phyloP scores from a whole-genome alignment of 2,113 vertebrate species.

The Caracal caracal region DNA sequence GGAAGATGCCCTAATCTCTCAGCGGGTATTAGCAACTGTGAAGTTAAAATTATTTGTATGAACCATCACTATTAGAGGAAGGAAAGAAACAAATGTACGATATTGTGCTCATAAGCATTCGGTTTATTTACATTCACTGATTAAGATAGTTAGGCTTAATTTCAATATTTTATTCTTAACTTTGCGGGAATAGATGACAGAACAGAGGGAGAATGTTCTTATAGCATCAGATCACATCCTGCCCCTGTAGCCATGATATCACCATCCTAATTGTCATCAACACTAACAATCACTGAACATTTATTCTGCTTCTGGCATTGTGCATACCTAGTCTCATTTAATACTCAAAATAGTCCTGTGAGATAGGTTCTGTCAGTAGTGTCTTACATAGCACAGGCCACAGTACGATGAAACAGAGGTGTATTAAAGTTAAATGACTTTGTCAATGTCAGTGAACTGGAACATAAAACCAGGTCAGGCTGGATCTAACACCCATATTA shows the following conservation, averaged over 20 bases:
- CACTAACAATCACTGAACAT: background rate
- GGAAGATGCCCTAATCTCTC: background rate
- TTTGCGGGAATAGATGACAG: background rate
- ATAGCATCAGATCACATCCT: background rate
- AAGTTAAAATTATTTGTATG: slow-evolving; percentile 29
- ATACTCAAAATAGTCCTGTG: background rate
- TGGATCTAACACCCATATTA: background rate
- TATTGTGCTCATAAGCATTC: background rate
- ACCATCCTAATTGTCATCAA: background rate
- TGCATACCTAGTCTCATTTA: slow-evolving; percentile 3
- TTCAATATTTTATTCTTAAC: slow-evolving; percentile 13
- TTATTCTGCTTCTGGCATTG: background rate
- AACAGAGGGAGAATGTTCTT: background rate
- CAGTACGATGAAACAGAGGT: background rate
- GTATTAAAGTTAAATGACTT: background rate
- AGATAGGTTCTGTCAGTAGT: background rate
- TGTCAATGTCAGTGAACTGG: background rate
- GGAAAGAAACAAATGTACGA: background rate
- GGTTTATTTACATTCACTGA: slow-evolving; percentile 3
- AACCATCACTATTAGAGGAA: background rate
- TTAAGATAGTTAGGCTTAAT: slow-evolving; percentile 33
- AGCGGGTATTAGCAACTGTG: background rate
- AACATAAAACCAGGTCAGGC: background rate
- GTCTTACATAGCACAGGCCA: background rate
- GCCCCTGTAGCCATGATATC: background rate